Conservation (phyloP, 2,888 invertebrate species). For the Drosophila gaucha region DNA sequence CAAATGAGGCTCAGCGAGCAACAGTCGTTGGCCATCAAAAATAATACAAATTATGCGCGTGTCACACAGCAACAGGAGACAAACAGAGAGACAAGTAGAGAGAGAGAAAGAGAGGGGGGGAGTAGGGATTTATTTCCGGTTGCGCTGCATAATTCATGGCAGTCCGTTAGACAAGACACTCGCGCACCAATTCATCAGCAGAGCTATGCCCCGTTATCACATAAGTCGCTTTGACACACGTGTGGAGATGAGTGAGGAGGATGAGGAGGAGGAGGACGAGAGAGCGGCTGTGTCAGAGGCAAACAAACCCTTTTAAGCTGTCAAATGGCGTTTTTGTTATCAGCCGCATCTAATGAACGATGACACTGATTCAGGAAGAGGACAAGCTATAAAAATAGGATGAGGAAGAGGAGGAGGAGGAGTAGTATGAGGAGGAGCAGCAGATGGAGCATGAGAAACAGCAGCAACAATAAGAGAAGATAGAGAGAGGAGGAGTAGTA, state of each 20-base stretch:
- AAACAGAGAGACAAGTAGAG: background rate
- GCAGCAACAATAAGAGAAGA: too few relatives aligned
- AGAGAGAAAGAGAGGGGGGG: background rate
- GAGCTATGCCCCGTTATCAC: slow-evolving; percentile 26
- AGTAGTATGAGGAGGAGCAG: too few relatives aligned
- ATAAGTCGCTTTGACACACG: slow-evolving; percentile 42
- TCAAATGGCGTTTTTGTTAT: slow-evolving; percentile 67
- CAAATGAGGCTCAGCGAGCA: slow-evolving; percentile 48
- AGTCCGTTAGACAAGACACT: slow-evolving; percentile 23
- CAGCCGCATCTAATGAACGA: slow-evolving; percentile 66
- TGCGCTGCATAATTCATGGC: slow-evolving; percentile 37
- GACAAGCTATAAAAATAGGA: too few relatives aligned
- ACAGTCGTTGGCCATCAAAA: slow-evolving; percentile 53
- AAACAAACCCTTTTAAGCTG: slow-evolving; percentile 76
- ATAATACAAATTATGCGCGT: slow-evolving; percentile 67
- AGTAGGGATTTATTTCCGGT: background rate
- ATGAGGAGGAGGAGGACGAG: background rate
- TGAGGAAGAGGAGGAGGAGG: too few relatives aligned
- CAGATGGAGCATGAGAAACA: too few relatives aligned
- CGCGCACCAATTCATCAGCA: slow-evolving; percentile 55
- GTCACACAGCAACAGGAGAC: slow-evolving; percentile 44
- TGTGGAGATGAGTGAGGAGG: slow-evolving; percentile 17
- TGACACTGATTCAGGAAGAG: slow-evolving; percentile 50
- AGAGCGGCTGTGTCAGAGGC: background rate
- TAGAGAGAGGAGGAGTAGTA: background rate